These are phyloP conservation scores for Carassius auratus DNA, from an alignment of 2,113 vertebrate species.

Conservation along the genomic window DNA sequence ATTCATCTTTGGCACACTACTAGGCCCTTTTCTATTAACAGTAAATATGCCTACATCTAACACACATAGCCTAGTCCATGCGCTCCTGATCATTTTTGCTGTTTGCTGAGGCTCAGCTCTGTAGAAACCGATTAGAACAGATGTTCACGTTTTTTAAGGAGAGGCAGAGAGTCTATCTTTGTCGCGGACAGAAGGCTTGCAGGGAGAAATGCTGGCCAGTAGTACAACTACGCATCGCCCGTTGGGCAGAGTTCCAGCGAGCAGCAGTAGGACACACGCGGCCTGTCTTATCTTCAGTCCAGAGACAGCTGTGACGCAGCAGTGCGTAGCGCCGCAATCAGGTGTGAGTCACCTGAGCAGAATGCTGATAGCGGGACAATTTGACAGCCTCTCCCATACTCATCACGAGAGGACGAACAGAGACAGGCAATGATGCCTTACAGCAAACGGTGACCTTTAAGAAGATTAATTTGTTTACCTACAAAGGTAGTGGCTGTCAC, in stretches of 20 bases:
- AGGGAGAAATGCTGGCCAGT: constrained; percentile 73
- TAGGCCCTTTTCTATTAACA: constrained; percentile 10
- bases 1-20: neutral
- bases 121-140: constrained; percentile 24
- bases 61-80: neutral
- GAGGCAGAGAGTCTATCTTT: constrained; percentile 42
- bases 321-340: constrained; percentile 85
- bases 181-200: constrained; percentile 54
- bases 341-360: constrained; percentile 77
- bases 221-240: constrained; percentile 24
- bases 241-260: constrained; percentile 83
- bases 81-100: neutral
- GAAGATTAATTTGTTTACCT: constrained; percentile 96
- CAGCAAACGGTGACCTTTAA: constrained; percentile 89
- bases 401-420: constrained; percentile 24
- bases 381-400: constrained; percentile 68
- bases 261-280: constrained; percentile 73
- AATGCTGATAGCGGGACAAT: constrained; percentile 78
- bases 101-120: neutral
- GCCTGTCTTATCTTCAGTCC: constrained; percentile 80
- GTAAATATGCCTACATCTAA: constrained; percentile 2
- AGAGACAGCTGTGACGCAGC: constrained; percentile 89
- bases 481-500: constrained; percentile 80
- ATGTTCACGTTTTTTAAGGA: constrained; percentile 21
- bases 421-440: constrained; percentile 10